Evolutionary conservation across 2,797 vertebrate genomes (phyloP).

Genomic region (Harpagifer antarcticus): DNA sequence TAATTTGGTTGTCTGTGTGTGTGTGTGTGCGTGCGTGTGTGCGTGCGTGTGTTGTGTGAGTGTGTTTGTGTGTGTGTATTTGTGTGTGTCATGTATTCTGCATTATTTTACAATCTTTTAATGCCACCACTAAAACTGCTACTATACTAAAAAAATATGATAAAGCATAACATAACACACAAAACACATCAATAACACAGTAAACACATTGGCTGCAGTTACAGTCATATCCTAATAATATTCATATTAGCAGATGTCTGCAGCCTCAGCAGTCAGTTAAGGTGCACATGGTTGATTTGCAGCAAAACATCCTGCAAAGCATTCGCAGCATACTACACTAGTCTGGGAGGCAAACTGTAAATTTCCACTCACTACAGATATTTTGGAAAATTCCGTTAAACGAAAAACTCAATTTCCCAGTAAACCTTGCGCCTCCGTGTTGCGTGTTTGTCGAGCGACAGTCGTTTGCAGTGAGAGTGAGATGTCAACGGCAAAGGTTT

Average conservation of each 20-base stretch:
- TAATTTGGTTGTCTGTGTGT: too few species aligned
- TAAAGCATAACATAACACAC: too few species aligned
- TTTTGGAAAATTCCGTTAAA: slow-evolving; percentile 75
- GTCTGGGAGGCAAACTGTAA: slow-evolving; percentile 55
- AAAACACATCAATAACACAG: neutral
- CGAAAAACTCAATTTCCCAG: slow-evolving; percentile 79
- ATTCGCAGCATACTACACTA: slow-evolving; percentile 17
- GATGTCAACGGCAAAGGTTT: slow-evolving; percentile 15
- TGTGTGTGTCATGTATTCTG: too few species aligned
- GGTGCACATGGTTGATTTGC: slow-evolving; percentile 35
- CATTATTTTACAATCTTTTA: too few species aligned
- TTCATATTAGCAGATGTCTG: neutral
- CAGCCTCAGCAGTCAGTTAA: slow-evolving; percentile 24
- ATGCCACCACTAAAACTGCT: too few species aligned
- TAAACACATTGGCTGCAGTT: too few species aligned
- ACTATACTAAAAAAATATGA: too few species aligned
- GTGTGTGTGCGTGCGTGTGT: too few species aligned
- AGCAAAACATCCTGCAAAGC: slow-evolving; percentile 48
- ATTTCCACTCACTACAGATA: slow-evolving; percentile 71
- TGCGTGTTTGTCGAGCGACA: slow-evolving; percentile 26
- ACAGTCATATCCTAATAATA: too few species aligned
- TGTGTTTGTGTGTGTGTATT: too few species aligned
- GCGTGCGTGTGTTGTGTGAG: too few species aligned
- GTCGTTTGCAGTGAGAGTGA: neutral
- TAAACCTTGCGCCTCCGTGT: neutral